Percentiles rank a stretch among this genome's conserved stretches.
Evolutionary conservation across 2,113 vertebrate genomes (phyloP).

Genomic region (Bagarius yarrelli): DNA sequence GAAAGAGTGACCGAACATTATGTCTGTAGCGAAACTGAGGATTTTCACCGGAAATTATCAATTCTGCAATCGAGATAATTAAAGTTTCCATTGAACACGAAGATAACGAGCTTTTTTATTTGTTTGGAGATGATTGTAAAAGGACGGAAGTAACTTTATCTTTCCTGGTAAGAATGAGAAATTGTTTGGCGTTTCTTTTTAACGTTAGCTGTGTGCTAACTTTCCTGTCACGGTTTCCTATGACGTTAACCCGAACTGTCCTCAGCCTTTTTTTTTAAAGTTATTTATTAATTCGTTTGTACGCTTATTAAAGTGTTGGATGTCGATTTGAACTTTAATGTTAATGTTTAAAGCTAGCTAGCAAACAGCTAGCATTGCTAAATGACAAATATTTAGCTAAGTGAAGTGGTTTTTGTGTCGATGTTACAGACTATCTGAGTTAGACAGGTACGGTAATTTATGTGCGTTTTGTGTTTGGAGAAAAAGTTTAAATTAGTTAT

Average conservation of each 20-base stretch:
- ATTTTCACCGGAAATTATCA: not conserved
- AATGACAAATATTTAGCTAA: not conserved
- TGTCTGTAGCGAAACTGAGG: not conserved
- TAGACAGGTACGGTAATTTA: no score
- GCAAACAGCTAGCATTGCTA: not conserved
- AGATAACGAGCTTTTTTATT: constrained; percentile 16
- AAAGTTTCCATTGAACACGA: not conserved
- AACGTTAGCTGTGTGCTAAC: not conserved
- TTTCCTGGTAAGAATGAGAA: constrained; percentile 64
- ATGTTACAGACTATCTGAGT: not conserved
- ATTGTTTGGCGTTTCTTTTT: not conserved
- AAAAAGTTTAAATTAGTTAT: not conserved
- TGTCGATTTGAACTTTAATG: not conserved
- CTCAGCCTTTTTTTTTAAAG: no score
- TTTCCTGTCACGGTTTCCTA: not conserved
- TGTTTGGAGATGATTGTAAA: constrained; percentile 61
- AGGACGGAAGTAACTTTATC: constrained; percentile 72
- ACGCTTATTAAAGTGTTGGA: no score
- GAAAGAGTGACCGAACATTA: not conserved
- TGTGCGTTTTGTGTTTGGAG: no score
- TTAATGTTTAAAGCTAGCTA: not conserved
- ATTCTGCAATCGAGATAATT: not conserved
- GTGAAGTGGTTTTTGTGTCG: not conserved
- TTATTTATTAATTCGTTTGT: not conserved
- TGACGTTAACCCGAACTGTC: not conserved